phyloP scores from a whole-genome alignment of 2,888 invertebrate genomes.

The Pterostichus niger region DNA sequence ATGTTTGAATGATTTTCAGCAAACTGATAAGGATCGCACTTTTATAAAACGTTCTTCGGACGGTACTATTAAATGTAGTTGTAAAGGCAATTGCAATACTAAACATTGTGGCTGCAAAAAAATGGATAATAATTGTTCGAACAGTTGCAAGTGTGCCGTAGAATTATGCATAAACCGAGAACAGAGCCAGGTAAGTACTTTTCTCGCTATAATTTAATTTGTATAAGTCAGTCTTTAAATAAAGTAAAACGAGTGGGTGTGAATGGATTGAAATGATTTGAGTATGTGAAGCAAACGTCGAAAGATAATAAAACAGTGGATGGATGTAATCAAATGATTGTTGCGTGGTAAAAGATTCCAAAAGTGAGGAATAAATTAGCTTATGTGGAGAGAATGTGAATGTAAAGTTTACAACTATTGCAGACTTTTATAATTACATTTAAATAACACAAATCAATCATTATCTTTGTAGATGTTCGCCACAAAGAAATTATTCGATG shows the following conservation, averaged over 20 bases:
- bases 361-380: no score
- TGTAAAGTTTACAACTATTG: no score
- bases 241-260: no score
- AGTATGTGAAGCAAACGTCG: no score
- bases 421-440: background rate
- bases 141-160: constrained; percentile 79
- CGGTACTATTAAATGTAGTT: constrained; percentile 81
- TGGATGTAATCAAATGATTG: no score
- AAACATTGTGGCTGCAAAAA: constrained; percentile 82
- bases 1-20: background rate
- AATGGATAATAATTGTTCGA: constrained; percentile 76
- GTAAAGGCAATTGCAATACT: constrained; percentile 80
- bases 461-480: constrained; percentile 17
- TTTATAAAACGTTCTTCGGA: constrained; percentile 79
- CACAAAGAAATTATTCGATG: constrained; percentile 10
- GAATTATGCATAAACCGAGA: constrained; percentile 75
- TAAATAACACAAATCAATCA: background rate
- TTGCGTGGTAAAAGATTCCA: no score
- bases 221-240: no score
- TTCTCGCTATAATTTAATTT: background rate
- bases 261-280: no score
- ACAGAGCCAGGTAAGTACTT: constrained; percentile 16
- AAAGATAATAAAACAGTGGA: no score
- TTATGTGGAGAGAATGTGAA: no score
- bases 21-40: constrained; percentile 8